A percentile compares a stretch with the other conserved stretches of the same genome.
These are phyloP conservation scores for Xestia ashworthii DNA, from an alignment of 2,888 invertebrate species.

Conservation along the genomic window DNA sequence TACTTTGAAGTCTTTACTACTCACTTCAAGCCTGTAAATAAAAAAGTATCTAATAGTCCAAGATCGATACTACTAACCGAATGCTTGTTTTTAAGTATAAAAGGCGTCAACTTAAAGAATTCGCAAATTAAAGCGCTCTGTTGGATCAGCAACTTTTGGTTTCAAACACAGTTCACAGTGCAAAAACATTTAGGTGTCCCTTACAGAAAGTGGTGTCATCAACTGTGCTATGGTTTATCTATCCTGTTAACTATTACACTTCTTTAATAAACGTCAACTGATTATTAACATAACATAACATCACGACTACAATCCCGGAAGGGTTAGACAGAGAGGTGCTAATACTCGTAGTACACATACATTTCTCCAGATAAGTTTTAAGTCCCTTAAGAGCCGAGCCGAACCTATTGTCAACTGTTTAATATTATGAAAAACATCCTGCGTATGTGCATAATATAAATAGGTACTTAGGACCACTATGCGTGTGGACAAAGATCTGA, in stretches of 20 bases:
- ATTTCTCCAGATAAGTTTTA: too few species aligned
- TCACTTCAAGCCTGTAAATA: neutral
- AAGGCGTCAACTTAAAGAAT: neutral
- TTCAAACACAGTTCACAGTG: too few species aligned
- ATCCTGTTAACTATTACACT: neutral
- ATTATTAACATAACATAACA: neutral
- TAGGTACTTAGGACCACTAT: neutral
- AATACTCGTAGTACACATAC: too few species aligned
- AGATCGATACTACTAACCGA: neutral
- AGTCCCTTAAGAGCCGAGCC: too few species aligned
- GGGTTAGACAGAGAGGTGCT: too few species aligned
- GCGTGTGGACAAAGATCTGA: slow-evolving; percentile 41
- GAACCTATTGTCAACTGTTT: neutral
- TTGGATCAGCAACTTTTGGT: neutral
- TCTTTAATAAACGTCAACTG: neutral
- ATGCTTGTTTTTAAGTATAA: neutral
- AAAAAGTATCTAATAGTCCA: neutral
- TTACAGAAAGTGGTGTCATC: neutral
- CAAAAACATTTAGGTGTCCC: neutral
- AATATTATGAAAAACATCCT: slow-evolving; percentile 21
- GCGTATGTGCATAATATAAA: neutral
- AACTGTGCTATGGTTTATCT: neutral
- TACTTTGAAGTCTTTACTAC: neutral
- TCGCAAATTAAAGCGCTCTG: neutral
- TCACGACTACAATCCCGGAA: too few species aligned